phyloP scores from a whole-genome alignment of 2,888 invertebrate species.

The Drosophila buzzatii region DNA sequence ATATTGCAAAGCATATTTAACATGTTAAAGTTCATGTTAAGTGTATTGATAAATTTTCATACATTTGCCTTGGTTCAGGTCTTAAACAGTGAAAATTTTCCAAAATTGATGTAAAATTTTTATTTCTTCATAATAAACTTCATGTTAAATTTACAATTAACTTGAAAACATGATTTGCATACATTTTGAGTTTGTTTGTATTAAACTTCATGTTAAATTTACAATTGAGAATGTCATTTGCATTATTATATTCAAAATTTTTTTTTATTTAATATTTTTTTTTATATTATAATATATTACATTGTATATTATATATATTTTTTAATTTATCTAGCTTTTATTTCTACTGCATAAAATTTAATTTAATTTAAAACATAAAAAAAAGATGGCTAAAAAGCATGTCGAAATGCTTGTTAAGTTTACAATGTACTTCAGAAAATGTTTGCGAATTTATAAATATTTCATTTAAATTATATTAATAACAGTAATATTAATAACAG shows the following conservation, averaged over 20 bases:
- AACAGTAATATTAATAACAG: too few relatives aligned
- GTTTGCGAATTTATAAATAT: not conserved
- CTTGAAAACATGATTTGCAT: not conserved
- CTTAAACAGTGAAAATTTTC: not conserved
- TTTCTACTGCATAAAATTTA: too few relatives aligned
- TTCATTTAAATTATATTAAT: too few relatives aligned
- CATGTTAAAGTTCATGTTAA: not conserved
- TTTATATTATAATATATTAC: too few relatives aligned
- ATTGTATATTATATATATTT: too few relatives aligned
- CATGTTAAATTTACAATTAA: not conserved
- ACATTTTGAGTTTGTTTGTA: too few relatives aligned
- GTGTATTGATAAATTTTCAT: not conserved
- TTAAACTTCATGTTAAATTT: not conserved
- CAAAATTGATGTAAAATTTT: not conserved
- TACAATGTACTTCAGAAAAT: not conserved
- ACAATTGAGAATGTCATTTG: not conserved
- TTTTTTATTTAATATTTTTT: too few relatives aligned
- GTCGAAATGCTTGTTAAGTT: not conserved
- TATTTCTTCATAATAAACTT: not conserved
- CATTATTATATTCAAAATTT: too few relatives aligned
- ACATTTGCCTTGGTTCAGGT: not conserved
- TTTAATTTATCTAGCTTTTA: too few relatives aligned
- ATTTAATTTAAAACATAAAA: too few relatives aligned
- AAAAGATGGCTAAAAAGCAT: too few relatives aligned
- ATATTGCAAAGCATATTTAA: not conserved